Base-by-base conservation (phyloP, 2,797 vertebrate genomes). In the Cheirogaleus major region DNA sequence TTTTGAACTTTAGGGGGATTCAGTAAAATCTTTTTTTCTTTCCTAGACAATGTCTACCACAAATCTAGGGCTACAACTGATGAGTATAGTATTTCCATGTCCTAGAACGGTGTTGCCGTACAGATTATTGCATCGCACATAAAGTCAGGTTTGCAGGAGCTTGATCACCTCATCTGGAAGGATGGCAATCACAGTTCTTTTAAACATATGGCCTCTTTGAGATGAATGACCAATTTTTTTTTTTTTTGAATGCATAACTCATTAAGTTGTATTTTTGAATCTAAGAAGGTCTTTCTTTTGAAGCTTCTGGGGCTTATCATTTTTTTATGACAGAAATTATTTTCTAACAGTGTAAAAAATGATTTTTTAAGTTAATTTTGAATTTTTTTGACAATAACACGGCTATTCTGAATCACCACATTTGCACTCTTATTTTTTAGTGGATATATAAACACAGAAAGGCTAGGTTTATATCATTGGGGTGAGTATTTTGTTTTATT, bases 341-440 rank as follows among this genome's bases (percentile, higher is more conserved):
- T 75, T 20, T 1, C 0, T n/a, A 18, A 55, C 22, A 20, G 13
- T 45, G 4, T 92, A 73, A 87, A 79, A 93, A 41, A 76, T 93
- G 80, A 80, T 76, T 93, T 45, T 92, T 93, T 82, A 89, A 91
- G 48, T 92, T 67, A 50, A 84, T 90, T 93, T 89, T n/a, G 23
- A 57, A 25, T 25, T 25, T 57, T 57, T 57, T 25, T 57, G 22
- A 25, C 23, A 23, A 25, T 25, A 57, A 57, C 22, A 57, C 9
- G 52, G 72, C 45, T 67, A 8, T 48, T 84, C 52, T 43, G 76
- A 18, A 72, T 76, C 15, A 7, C 75, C 83, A 8, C 41, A 32
- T 88, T 79, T 72, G 4, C 30, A 70, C 27, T 30, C 2, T 82
- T 76, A 85, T 57, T 38, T 97, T 95, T 89, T 89, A 83, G 38